These are phyloP conservation scores for Leucophenga maculata DNA, from an alignment of 2,888 invertebrate genomes.

Conservation along the genomic window DNA sequence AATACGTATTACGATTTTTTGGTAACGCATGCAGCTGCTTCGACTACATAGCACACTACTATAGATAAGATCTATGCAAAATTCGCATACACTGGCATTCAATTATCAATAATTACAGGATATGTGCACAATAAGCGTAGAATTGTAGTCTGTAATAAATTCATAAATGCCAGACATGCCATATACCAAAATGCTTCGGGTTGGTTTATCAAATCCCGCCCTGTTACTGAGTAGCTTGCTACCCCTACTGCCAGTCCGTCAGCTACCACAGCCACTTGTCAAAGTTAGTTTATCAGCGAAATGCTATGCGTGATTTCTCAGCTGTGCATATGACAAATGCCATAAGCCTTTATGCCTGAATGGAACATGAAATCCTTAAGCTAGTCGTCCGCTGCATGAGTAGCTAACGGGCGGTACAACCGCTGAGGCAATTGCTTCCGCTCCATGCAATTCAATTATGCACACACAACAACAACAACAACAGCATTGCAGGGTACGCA, in stretches of 20 bases:
- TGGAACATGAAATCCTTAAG: background rate
- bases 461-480: background rate
- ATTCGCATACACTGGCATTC: too few relatives aligned
- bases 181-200: too few relatives aligned
- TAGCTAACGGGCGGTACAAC: conserved; percentile 41
- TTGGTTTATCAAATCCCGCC: background rate
- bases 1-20: too few relatives aligned
- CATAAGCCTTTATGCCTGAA: conserved; percentile 27
- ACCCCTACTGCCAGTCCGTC: conserved; percentile 11
- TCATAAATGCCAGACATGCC: conserved; percentile 52
- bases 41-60: too few relatives aligned
- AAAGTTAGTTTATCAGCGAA: conserved; percentile 11
- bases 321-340: conserved; percentile 48
- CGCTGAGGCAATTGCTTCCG: conserved; percentile 46
- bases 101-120: conserved; percentile 41
- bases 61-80: too few relatives aligned
- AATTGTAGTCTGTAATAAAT: conserved; percentile 58
- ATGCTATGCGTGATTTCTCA: background rate
- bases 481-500: background rate
- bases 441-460: conserved; percentile 19
- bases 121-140: conserved; percentile 29
- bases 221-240: background rate
- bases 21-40: too few relatives aligned
- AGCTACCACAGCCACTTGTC: background rate
- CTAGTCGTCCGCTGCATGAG: background rate